A percentile compares a stretch with the other conserved stretches of the same genome.
Conservation (phyloP, 2,888 invertebrate species). For the Aphodius granarius region DNA sequence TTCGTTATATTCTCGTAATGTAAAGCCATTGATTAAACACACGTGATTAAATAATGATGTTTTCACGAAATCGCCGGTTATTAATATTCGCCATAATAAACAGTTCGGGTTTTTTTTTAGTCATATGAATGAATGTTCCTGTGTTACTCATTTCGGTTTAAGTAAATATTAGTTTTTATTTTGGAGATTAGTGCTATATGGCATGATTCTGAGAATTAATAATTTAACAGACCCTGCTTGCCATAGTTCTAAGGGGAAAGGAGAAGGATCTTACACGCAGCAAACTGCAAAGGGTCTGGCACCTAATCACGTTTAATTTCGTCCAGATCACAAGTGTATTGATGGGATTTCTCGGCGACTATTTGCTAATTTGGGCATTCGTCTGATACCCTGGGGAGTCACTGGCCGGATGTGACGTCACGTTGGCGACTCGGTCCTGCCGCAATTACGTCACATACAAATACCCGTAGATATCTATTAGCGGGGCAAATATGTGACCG, state of each 20-base stretch:
- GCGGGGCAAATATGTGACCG: conserved; percentile 41
- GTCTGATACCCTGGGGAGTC: conserved; percentile 32
- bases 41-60: neutral
- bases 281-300: neutral
- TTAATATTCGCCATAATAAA: neutral
- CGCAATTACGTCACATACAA: conserved; percentile 43
- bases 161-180: neutral
- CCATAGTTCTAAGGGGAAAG: neutral
- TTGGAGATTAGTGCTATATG: neutral
- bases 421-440: conserved; percentile 30
- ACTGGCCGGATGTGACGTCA: conserved; percentile 40
- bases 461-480: conserved; percentile 53
- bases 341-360: conserved; percentile 35
- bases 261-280: neutral
- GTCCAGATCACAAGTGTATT: conserved; percentile 25
- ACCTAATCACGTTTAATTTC: conserved; percentile 28
- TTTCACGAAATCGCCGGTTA: neutral
- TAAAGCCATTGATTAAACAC: neutral
- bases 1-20: neutral
- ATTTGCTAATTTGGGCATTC: conserved; percentile 35
- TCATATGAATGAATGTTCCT: neutral
- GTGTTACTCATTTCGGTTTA: neutral
- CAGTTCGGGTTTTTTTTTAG: neutral
- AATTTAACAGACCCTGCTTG: neutral
- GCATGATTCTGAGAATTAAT: too few relatives aligned